Percentiles rank a stretch among this genome's conserved stretches.
Evolutionary conservation across 2,797 vertebrate species (phyloP).

Genomic region (Muscicapa striata): DNA sequence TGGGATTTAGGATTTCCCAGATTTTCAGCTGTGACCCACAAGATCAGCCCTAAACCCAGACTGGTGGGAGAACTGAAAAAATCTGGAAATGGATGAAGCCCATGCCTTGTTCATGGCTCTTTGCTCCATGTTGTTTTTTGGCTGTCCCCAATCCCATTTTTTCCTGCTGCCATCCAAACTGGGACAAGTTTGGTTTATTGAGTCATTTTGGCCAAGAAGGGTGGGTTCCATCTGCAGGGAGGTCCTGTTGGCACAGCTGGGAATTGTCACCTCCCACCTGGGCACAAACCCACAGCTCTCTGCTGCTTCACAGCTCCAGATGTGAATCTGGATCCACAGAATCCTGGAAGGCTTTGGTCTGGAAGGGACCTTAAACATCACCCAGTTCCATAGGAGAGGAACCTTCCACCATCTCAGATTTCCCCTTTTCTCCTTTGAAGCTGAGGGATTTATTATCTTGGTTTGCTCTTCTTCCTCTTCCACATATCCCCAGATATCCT

Average conservation of each 20-base stretch:
- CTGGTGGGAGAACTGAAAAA: neutral
- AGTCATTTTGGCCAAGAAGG: neutral
- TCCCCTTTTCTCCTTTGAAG: neutral
- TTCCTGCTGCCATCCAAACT: neutral
- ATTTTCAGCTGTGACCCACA: neutral
- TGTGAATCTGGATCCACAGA: neutral
- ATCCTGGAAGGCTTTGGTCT: neutral
- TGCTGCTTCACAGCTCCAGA: neutral
- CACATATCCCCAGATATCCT: neutral
- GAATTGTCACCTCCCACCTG: too few relatives aligned
- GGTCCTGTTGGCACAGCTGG: neutral
- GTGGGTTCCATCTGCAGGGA: accelerated
- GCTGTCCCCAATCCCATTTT: neutral
- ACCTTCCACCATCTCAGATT: neutral
- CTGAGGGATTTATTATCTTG: neutral
- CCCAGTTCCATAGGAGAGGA: neutral
- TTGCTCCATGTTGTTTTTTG: accelerated
- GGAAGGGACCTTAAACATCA: neutral
- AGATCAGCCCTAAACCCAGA: neutral
- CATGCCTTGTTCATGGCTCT: accelerated
- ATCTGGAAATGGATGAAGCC: neutral
- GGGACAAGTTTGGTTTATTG: neutral
- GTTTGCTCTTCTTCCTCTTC: neutral
- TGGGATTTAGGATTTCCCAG: neutral
- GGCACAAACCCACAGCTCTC: neutral